Conservation (phyloP, 1,140 invertebrate genomes). For the Thaumetopoea pityocampa region DNA sequence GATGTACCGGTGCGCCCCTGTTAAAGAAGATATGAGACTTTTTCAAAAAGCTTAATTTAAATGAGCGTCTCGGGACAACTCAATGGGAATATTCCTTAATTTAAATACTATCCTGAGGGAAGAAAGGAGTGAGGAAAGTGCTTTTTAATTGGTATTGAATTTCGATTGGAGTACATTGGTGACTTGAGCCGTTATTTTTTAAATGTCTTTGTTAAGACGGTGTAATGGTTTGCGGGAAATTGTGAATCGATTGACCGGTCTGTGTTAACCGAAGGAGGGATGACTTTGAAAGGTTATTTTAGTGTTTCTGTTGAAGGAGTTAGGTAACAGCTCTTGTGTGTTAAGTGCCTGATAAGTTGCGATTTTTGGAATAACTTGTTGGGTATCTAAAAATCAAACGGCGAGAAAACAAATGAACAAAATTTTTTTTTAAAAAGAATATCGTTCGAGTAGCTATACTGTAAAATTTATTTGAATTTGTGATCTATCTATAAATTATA, state of each 20-base stretch:
- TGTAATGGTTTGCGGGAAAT: slow-evolving; percentile 1
- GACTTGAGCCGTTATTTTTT: slow-evolving; percentile 46
- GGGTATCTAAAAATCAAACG: no score
- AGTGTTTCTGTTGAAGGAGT: no score
- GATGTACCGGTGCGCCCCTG: slow-evolving; percentile 68
- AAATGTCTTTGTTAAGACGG: slow-evolving; percentile 8
- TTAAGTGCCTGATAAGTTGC: no score
- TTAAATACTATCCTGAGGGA: slow-evolving; percentile 68
- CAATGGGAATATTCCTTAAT: slow-evolving; percentile 70
- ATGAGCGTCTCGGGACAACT: slow-evolving; percentile 66
- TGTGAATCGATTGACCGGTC: background rate
- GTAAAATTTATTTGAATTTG: no score
- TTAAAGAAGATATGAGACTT: slow-evolving; percentile 74
- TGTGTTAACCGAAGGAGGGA: no score
- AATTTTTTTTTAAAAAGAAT: no score
- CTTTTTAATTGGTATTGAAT: slow-evolving; percentile 73
- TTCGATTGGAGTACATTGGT: slow-evolving; percentile 59
- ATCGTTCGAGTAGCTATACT: no score
- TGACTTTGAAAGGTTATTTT: no score
- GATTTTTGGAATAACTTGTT: no score
- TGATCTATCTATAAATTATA: no score
- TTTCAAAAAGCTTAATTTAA: slow-evolving; percentile 76
- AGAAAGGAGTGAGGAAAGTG: slow-evolving; percentile 42
- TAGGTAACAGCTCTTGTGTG: no score
- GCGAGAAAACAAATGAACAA: no score